Percentiles rank a stretch among this genome's conserved stretches.
These are phyloP conservation scores for Griposia aprilina DNA, from an alignment of 2,888 invertebrate species.

Conservation along the genomic window DNA sequence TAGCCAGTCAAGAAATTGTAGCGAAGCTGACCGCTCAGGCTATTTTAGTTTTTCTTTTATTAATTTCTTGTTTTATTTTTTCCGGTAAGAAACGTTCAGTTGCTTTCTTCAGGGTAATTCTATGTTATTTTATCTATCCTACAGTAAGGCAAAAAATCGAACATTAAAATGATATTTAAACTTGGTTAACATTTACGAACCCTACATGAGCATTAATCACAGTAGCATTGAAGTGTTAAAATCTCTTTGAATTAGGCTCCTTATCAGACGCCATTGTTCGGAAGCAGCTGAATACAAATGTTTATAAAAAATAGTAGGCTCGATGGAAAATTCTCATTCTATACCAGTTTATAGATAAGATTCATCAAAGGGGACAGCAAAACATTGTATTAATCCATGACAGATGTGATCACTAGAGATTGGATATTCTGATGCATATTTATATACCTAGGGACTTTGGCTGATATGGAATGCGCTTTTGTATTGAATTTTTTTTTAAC, in stretches of 20 bases:
- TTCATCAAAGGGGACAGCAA: constrained; percentile 2
- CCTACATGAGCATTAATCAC: constrained; percentile 28
- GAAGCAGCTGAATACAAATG: constrained; percentile 58
- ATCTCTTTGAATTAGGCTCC: constrained; percentile 51
- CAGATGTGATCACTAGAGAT: not conserved
- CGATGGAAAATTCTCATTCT: constrained; percentile 53
- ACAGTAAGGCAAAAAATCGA: not conserved
- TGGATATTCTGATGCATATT: too few relatives aligned
- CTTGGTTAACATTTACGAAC: constrained; percentile 9
- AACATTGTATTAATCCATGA: not conserved
- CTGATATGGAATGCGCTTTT: too few relatives aligned
- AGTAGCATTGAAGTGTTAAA: constrained; percentile 62
- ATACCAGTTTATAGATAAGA: constrained; percentile 32
- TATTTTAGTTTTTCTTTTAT: not conserved
- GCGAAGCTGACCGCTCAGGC: not conserved
- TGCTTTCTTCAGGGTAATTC: not conserved
- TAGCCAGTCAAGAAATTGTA: not conserved
- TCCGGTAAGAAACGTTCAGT: not conserved
- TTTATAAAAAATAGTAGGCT: constrained; percentile 50
- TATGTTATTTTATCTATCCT: not conserved
- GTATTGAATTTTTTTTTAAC: too few relatives aligned
- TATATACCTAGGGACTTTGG: too few relatives aligned
- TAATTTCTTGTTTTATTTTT: not conserved
- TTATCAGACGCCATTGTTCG: constrained; percentile 68
- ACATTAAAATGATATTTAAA: constrained; percentile 12